Evolutionary conservation across 2,113 vertebrate genomes (phyloP).

Genomic region (Myotis yumanensis): DNA sequence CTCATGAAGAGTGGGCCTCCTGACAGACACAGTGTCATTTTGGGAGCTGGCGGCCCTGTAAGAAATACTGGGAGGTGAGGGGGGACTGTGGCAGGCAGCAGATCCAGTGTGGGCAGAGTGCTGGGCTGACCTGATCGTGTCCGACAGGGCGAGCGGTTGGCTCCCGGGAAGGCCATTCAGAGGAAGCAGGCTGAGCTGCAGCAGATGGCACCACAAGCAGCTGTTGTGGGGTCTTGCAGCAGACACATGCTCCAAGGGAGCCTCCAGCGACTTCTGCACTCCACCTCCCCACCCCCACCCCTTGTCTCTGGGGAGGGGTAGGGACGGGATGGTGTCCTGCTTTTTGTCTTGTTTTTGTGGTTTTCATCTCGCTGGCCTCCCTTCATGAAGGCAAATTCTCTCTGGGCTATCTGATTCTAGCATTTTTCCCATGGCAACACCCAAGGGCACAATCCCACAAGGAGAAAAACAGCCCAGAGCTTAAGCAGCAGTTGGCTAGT

Average conservation of each 20-base stretch:
- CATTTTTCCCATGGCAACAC: conserved; percentile 53
- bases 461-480: conserved; percentile 5
- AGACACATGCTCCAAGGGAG: neutral
- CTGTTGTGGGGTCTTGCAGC: conserved; percentile 77
- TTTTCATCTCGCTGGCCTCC: neutral
- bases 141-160: conserved; percentile 82
- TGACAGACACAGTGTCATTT: conserved; percentile 65
- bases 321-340: neutral
- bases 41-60: conserved; percentile 76
- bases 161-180: conserved; percentile 82
- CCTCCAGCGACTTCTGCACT: neutral
- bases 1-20: conserved; percentile 66
- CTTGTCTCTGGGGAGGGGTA: neutral
- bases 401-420: conserved; percentile 35
- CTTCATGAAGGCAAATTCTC: neutral
- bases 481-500: conserved; percentile 19
- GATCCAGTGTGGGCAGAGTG: conserved; percentile 71
- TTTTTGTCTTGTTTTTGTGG: neutral
- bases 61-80: conserved; percentile 65
- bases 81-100: conserved; percentile 73
- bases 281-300: neutral
- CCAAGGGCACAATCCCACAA: conserved; percentile 7
- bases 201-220: conserved; percentile 86
- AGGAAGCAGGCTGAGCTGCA: conserved; percentile 81
- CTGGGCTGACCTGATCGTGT: conserved; percentile 86